phyloP scores from a whole-genome alignment of 2,797 vertebrate genomes.

The Okamejei kenojei region DNA sequence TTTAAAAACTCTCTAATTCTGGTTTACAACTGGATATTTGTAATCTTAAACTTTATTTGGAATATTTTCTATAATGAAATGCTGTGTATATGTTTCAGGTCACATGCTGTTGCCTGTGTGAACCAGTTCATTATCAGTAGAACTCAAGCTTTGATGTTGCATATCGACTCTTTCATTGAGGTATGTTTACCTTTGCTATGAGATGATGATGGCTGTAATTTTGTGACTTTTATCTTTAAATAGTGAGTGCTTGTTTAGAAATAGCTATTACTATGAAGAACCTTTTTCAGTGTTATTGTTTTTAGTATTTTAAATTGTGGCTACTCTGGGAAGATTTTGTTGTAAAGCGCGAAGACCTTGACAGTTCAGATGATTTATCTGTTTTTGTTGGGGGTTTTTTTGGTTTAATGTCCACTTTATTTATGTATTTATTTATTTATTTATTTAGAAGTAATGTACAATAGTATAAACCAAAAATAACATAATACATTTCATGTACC shows the following conservation, averaged over 20 bases:
- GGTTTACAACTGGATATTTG: neutral
- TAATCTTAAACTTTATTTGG: neutral
- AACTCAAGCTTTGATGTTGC: slow-evolving; percentile 93
- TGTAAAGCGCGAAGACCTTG: neutral
- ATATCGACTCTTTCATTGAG: slow-evolving; percentile 95
- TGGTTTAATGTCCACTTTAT: too few species aligned
- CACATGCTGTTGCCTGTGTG: slow-evolving; percentile 92
- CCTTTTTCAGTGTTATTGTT: neutral
- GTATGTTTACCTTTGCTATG: slow-evolving; percentile 51
- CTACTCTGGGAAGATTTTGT: neutral
- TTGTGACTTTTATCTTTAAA: neutral
- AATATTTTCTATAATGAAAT: neutral
- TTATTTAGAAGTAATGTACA: too few species aligned
- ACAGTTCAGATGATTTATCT: neutral
- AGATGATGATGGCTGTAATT: neutral
- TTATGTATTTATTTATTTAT: too few species aligned
- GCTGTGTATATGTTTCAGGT: slow-evolving; percentile 57
- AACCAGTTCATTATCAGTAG: slow-evolving; percentile 97
- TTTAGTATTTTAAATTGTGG: neutral
- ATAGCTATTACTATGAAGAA: neutral
- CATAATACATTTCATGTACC: too few species aligned
- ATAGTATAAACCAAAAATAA: too few species aligned
- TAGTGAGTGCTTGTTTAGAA: neutral
- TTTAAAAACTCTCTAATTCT: neutral
- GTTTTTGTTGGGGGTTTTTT: too few species aligned